Percentiles rank a stretch among this genome's conserved stretches.
Evolutionary conservation across 2,113 vertebrate species (phyloP).

Genomic region (Saguinus midas): DNA sequence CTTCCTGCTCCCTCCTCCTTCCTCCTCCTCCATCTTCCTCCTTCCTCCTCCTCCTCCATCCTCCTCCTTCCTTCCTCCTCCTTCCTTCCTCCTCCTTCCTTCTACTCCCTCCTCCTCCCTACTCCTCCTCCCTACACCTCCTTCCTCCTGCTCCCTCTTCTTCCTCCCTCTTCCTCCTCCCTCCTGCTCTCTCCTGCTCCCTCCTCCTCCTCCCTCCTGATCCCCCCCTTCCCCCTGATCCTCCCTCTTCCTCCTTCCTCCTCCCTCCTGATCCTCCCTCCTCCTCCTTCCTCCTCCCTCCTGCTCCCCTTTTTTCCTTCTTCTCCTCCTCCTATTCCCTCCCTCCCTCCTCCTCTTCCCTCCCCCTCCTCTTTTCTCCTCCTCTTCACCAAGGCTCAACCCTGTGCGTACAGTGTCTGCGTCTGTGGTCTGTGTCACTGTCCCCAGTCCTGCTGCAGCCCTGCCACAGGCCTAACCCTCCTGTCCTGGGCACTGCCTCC

Average conservation of each 20-base stretch:
- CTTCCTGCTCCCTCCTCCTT: not conserved
- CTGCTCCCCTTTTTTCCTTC: not conserved
- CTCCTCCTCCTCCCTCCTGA: too few species aligned
- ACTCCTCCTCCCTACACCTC: not conserved
- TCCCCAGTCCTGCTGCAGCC: not conserved
- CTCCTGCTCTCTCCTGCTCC: not conserved
- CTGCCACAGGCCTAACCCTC: rapidly evolving
- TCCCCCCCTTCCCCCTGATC: not conserved
- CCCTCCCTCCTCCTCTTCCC: too few species aligned
- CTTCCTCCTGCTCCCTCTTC: not conserved
- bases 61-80: too few species aligned
- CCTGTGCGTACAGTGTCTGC: rapidly evolving
- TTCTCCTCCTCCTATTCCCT: not conserved
- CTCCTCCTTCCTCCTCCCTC: too few species aligned
- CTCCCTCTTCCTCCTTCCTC: not conserved
- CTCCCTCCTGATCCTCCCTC: not conserved
- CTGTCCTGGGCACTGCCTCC: not conserved
- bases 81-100: too few species aligned
- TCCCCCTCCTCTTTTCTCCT: not conserved
- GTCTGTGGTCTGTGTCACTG: not conserved
- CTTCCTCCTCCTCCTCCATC: too few species aligned
- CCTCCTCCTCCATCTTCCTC: not conserved
- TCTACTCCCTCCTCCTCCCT: too few species aligned
- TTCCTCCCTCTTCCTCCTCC: not conserved
- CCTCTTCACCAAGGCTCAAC: not conserved